Conservation (phyloP, 1,140 invertebrate genomes). For the Penaeus vannamei region DNA sequence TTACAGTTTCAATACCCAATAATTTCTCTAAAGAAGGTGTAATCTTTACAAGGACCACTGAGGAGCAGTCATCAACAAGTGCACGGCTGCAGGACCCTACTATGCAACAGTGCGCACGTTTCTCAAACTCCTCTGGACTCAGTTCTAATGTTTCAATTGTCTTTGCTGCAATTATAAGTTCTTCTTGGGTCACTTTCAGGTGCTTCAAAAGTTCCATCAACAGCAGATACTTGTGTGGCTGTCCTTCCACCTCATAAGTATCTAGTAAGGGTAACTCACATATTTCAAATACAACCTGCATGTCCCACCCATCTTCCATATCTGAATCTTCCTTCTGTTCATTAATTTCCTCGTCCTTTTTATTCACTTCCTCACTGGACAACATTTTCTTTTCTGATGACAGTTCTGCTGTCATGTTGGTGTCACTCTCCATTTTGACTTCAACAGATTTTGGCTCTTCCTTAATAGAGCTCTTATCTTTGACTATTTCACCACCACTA, state of each 20-base stretch:
- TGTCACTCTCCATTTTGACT: too few species aligned
- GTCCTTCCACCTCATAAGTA: conserved; percentile 45
- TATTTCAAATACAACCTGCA: conserved; percentile 7
- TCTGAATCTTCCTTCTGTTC: conserved; percentile 25
- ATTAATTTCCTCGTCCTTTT: conserved; percentile 1
- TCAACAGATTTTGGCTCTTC: too few species aligned
- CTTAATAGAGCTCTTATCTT: too few species aligned
- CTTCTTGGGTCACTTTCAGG: conserved; percentile 36
- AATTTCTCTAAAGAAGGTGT: conserved; percentile 40
- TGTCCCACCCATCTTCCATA: neutral
- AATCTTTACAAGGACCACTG: conserved; percentile 42
- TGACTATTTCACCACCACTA: too few species aligned
- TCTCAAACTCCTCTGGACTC: conserved; percentile 56
- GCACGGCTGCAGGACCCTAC: conserved; percentile 36
- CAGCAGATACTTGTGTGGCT: conserved; percentile 48
- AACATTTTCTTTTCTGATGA: neutral
- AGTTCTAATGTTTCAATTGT: conserved; percentile 53
- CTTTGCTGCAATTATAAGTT: conserved; percentile 45
- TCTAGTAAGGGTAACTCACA: conserved; percentile 48
- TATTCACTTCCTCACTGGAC: neutral
- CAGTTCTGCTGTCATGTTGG: too few species aligned
- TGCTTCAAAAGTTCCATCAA: conserved; percentile 35
- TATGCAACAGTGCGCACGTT: conserved; percentile 39
- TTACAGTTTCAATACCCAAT: conserved; percentile 48
- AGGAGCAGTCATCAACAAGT: conserved; percentile 33